Conservation (phyloP, 1,140 invertebrate genomes). For the Brachionus asplanchnoidis region DNA sequence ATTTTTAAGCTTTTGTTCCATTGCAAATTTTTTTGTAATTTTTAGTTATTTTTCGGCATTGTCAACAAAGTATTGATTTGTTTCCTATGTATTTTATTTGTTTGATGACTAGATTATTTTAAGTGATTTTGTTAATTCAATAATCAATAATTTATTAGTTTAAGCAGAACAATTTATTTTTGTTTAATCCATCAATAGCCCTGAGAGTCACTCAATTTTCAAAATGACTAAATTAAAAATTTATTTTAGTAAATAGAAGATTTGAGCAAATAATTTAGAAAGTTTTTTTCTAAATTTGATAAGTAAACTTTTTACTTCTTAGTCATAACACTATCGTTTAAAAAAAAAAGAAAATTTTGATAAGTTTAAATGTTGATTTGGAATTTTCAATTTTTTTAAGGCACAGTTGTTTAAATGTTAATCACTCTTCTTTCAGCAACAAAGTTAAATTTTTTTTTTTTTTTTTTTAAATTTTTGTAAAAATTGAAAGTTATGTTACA, state of each 20-base stretch:
- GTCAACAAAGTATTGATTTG: not conserved
- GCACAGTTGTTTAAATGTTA: no score
- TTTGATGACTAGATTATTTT: conserved; percentile 4
- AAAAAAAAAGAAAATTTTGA: not conserved
- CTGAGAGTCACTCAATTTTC: not conserved
- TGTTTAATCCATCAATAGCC: not conserved
- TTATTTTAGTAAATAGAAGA: not conserved
- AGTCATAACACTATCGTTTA: not conserved
- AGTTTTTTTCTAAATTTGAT: not conserved
- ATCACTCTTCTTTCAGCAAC: no score
- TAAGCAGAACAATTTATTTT: not conserved
- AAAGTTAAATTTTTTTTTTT: no score
- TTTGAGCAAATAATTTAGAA: not conserved
- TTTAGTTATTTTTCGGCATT: not conserved
- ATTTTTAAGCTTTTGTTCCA: no score
- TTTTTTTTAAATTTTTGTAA: no score
- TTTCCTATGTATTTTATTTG: not conserved
- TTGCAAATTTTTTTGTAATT: not conserved
- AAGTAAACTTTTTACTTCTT: not conserved
- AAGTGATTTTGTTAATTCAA: not conserved
- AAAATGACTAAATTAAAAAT: not conserved
- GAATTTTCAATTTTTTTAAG: no score
- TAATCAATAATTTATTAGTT: conserved; percentile 6
- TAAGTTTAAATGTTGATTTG: no score
- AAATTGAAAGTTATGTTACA: no score